Base-by-base conservation (phyloP, 2,888 invertebrate species). In the Dioctria rufipes region DNA sequence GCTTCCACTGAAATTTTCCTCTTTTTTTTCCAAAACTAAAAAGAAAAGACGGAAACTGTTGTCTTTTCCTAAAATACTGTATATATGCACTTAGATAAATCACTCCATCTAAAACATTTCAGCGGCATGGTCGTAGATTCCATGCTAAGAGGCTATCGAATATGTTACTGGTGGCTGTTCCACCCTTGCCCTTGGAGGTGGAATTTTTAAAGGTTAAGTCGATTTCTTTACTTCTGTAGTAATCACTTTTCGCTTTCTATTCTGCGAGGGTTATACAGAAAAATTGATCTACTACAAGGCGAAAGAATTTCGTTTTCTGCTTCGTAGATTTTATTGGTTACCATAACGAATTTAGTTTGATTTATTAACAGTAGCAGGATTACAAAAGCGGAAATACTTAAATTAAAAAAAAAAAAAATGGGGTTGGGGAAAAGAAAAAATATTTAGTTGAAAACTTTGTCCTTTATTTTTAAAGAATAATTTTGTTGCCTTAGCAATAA, bases 301-400 rank as follows among this genome's bases (percentile, higher is more conserved):
- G 39, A 63, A 63, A 37, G 63, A 77, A 63, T 77, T 77, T 77
- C 61, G 77, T 77, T 77, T 77, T 77, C 77, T 77, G 77, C 77
- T 77, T 63, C 77, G 51, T 42, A 42, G 77, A n/a, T 77, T 77
- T 77, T 77, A 77, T 77, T 77, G 77, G 77, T 77, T 13, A 49
- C 77, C 77, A 63, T 77, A 49, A 37, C 61, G 77, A 77, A 77
- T 77, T 63, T 63, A 43, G 42, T 77, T 77, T 77, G 77, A 77
- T 77, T 77, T 77, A 77, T 75, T 8, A 54, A 54, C 54, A 54
- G n/a, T 54, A 4, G 54, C 11, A 54, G 11, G 54, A 11, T 9
- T 11, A 11, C 54, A 54, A 54, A 51, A 51, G 3, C 9, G 11
- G 54, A 54, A 54, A 54, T 46, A 46, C 49, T 11, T 54, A 54